A percentile compares a stretch with the other conserved stretches of the same genome.
phyloP scores from a whole-genome alignment of 2,797 vertebrate species.

The Mus minutoides region DNA sequence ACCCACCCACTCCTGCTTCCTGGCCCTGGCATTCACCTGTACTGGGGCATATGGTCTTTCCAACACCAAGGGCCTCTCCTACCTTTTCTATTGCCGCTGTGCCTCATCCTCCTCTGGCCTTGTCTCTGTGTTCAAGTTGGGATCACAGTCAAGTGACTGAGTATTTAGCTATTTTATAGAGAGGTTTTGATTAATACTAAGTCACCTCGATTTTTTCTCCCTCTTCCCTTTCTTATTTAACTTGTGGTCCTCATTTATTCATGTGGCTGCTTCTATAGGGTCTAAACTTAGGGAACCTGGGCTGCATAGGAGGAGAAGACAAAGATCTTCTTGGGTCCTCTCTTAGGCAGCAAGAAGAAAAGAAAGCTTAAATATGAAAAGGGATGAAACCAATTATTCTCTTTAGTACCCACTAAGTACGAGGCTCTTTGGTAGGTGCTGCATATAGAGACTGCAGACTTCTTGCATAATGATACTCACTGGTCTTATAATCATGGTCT shows the following conservation, averaged over 20 bases:
- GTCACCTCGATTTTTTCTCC: not conserved
- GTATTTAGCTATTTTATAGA: not conserved
- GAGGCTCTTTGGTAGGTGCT: not conserved
- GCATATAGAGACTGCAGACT: not conserved
- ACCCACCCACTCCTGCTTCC: too few relatives aligned
- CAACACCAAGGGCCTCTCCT: too few relatives aligned
- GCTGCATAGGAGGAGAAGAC: not conserved
- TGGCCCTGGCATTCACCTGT: too few relatives aligned
- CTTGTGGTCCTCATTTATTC: not conserved
- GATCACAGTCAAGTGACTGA: not conserved
- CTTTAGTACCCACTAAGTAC: not conserved
- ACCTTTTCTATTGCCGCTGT: not conserved
- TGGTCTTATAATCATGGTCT: not conserved
- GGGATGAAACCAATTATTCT: not conserved
- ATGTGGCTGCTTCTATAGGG: not conserved
- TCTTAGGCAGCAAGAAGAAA: not conserved
- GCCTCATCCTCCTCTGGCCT: not conserved
- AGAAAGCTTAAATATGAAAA: not conserved
- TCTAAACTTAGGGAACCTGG: not conserved
- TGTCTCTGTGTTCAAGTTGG: not conserved
- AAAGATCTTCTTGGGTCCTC: not conserved
- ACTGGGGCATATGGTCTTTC: too few relatives aligned
- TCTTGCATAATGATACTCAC: not conserved
- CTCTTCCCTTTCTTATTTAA: not conserved
- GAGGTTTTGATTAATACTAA: not conserved